Evolutionary conservation across 2,113 vertebrate genomes (phyloP), one percentile per base, ranked within the genome.

Genomic region (Dipodomys ordii): DNA sequence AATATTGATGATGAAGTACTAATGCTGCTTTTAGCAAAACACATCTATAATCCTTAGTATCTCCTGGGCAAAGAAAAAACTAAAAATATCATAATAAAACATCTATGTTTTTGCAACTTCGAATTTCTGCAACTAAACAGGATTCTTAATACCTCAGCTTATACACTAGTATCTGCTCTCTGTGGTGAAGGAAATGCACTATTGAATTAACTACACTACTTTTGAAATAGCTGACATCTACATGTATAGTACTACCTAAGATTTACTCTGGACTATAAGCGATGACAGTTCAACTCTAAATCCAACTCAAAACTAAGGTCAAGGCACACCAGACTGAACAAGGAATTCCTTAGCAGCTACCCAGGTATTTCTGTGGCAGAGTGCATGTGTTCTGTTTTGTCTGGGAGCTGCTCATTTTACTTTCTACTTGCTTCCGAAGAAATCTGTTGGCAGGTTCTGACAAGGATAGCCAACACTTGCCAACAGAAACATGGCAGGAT

Each of bases 401-500:
- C 98, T 98, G 97, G 97, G 94, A 95, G 91, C 53, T 73, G 84
- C 96, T 97, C 97, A 97, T 96, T 98, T 97, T 96, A 85, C 96
- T 97, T 97, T 96, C 97, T 96, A 39, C 92, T 96, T 94, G 95
- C 95, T 97, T 94, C 82, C 97, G 96, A 97, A 97, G 98, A 98
- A 98, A 97, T 97, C 92, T 95, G 95, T 97, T 98, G 98, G 97
- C 97, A 97, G 96, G 96, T 98, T 98, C 97, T 97, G 96, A 98
- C 96, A 98, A 97, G 96, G 97, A 96, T 95, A 97, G 97, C 93
- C 96, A 92, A 92, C 82, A 94, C 90, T 81, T 98, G 98, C 98
- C 98, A 98, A 98, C 87, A 98, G 98, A 98, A 98, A 98, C 97
- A 98, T 95, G 97, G 97, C 97, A 98, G 94, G 97, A 97, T 97